Base-by-base conservation (phyloP, 2,888 invertebrate genomes). In the Chironomus riparius region DNA sequence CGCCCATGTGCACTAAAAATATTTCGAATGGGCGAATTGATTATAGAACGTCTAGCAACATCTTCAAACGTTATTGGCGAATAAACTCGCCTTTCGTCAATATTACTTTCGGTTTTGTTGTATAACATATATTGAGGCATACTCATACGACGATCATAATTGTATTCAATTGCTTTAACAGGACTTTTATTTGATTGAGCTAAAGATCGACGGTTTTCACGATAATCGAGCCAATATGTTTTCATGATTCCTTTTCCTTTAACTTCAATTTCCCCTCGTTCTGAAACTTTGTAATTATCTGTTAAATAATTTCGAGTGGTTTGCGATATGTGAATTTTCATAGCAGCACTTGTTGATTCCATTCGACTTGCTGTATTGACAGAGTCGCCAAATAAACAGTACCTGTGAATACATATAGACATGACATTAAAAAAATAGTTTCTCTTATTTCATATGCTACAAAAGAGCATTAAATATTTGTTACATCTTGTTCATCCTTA, bases 271-370 rank as follows among this genome's bases (percentile, higher is more conserved):
- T 93, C 93, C 2, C 93, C 94, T 6, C 94, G 87, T 81, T 93
- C 93, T 7, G 86, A 86, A 3, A 94, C 90, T 80, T 87, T 88
- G 81, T 95, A 97, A 0, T 87, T 87, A 0, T 88, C 85, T 0
- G 93, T 90, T 6, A 97, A 85, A 15, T 92, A 85, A 79, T 92
- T 89, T 80, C 88, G 89, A 0, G 97, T 97, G 0, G 93, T 91
- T 82, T 97, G 91, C 2, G 97, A 97, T 80, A 98, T 94, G 83
- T 98, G 97, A 77, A 98, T 93, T 83, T 93, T 92, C 94, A 97
- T 96, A 0, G 96, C 92, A 81, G 92, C 90, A 77, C 95, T 93
- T 0, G 94, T 94, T 0, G 94, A 94, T 82, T 97, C 97, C 95
- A 97, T 95, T 47, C 94, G 86, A 0, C 94, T 94, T 0, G 96